Percentiles rank a stretch among this genome's conserved stretches.
These are phyloP conservation scores for Alosa sapidissima DNA, from an alignment of 2,797 vertebrate species.

Conservation along the genomic window DNA sequence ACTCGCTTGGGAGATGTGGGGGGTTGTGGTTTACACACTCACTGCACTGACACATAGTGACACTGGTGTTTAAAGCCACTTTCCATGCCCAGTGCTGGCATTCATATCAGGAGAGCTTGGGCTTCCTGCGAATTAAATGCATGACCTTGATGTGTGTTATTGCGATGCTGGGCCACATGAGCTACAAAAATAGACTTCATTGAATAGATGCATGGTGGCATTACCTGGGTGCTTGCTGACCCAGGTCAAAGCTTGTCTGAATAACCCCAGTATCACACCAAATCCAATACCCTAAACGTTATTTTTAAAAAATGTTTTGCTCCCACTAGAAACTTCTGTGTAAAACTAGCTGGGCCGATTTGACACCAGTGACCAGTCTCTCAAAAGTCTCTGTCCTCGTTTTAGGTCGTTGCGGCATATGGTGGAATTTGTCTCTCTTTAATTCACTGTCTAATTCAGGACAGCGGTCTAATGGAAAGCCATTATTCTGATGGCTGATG, in stretches of 20 bases:
- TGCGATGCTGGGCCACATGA: neutral
- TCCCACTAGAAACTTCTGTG: neutral
- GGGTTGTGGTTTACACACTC: neutral
- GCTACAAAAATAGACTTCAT: neutral
- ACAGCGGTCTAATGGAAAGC: slow-evolving; percentile 48
- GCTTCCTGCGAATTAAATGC: slow-evolving; percentile 11
- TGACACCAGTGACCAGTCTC: neutral
- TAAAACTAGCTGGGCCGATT: neutral
- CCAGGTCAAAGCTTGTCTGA: neutral
- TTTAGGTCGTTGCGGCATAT: slow-evolving; percentile 45
- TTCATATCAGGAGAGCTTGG: neutral
- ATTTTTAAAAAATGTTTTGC: too few species aligned
- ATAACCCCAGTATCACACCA: neutral
- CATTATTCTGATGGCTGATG: slow-evolving; percentile 59
- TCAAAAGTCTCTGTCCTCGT: slow-evolving; percentile 8
- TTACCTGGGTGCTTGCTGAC: neutral
- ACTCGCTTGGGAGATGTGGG: neutral
- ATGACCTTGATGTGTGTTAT: neutral
- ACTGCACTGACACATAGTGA: neutral
- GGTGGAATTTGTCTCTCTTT: slow-evolving; percentile 38
- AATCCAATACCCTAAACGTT: neutral
- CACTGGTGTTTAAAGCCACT: neutral
- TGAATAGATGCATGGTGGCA: neutral
- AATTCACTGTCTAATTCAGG: slow-evolving; percentile 40
- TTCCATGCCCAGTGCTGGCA: neutral